Evolutionary conservation across 2,797 vertebrate genomes (phyloP).

Genomic region (Odontamblyopus lacepedii): DNA sequence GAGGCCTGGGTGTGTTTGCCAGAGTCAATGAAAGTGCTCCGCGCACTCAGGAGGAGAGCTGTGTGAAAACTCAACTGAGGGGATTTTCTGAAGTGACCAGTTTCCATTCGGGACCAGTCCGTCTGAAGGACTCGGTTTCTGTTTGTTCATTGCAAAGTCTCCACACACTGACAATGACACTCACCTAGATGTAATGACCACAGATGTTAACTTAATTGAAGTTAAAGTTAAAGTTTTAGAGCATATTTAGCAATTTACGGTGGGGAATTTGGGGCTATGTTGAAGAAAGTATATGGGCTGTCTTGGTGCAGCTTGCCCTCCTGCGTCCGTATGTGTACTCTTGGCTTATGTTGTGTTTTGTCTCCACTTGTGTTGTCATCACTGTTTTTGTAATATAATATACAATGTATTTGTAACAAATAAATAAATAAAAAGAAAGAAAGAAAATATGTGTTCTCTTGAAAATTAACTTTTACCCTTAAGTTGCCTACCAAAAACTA

Average conservation of each 20-base stretch:
- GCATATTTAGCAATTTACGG: too few species aligned
- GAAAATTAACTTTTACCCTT: not conserved
- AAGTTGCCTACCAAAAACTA: not conserved
- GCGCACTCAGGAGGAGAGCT: constrained; percentile 19
- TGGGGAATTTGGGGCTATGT: too few species aligned
- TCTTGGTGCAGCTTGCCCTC: not conserved
- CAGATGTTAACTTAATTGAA: too few species aligned
- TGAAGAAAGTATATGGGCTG: not conserved
- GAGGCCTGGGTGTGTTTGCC: constrained; percentile 49
- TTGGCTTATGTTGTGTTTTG: too few species aligned
- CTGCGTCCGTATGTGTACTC: too few species aligned
- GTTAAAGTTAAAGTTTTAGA: too few species aligned
- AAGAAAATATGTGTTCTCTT: not conserved
- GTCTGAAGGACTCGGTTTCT: not conserved
- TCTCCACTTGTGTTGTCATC: too few species aligned
- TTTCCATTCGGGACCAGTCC: not conserved
- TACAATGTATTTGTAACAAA: too few species aligned
- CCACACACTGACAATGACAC: constrained; percentile 6
- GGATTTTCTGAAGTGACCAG: constrained; percentile 43
- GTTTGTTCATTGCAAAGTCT: constrained; percentile 50
- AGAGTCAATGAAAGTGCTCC: constrained; percentile 48
- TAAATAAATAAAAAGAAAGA: too few species aligned
- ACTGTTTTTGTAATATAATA: too few species aligned
- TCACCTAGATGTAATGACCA: not conserved
- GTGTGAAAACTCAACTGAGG: constrained; percentile 32